phyloP scores from a whole-genome alignment of 2,888 invertebrate species.

The Drosophila birchii region DNA sequence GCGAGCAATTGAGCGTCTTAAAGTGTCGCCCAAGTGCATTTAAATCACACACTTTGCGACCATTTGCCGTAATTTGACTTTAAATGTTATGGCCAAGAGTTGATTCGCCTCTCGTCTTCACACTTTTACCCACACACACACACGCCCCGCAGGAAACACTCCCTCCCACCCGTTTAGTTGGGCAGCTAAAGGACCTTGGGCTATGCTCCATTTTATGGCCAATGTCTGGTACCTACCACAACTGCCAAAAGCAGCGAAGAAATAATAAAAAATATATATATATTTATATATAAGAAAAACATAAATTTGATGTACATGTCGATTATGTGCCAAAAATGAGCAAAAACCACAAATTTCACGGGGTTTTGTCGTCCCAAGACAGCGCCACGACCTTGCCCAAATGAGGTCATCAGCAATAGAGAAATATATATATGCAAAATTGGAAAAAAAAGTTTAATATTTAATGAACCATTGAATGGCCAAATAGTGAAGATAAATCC shows the following conservation, averaged over 20 bases:
- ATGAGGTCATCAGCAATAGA: constrained; percentile 51
- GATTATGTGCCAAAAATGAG: constrained; percentile 69
- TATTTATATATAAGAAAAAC: constrained; percentile 38
- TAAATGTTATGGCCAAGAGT: constrained; percentile 76
- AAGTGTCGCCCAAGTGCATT: constrained; percentile 82
- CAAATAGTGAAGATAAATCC: background rate
- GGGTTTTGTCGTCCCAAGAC: background rate
- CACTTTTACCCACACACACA: background rate
- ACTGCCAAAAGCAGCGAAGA: constrained; percentile 18
- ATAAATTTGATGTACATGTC: constrained; percentile 80
- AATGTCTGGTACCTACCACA: constrained; percentile 70
- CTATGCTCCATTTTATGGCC: constrained; percentile 69
- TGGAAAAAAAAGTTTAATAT: constrained; percentile 2
- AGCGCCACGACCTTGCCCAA: constrained; percentile 48
- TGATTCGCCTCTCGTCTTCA: constrained; percentile 33
- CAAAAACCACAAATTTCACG: constrained; percentile 17
- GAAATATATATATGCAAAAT: constrained; percentile 38
- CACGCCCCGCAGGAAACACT: background rate
- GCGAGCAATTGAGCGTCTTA: constrained; percentile 81
- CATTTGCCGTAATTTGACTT: constrained; percentile 82
- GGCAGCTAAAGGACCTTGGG: constrained; percentile 50
- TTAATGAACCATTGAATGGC: constrained; percentile 24
- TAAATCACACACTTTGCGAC: constrained; percentile 83
- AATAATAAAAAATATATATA: background rate
- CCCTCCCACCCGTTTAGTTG: constrained; percentile 51